Evolutionary conservation across 2,888 invertebrate genomes (phyloP).

Genomic region (Invenusta paracnida): DNA sequence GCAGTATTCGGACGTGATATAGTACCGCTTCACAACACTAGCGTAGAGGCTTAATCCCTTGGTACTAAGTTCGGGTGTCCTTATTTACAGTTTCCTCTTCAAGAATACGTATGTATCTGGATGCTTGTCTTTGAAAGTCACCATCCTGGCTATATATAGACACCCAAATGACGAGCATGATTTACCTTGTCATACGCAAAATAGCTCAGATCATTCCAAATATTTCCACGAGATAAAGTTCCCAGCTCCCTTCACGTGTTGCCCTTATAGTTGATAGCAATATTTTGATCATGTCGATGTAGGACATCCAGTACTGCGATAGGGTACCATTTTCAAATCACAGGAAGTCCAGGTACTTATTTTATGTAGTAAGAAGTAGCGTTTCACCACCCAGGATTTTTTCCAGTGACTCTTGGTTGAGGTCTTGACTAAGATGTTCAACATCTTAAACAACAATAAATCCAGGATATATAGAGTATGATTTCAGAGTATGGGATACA

Average conservation of each 20-base stretch:
- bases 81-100: conserved; percentile 45
- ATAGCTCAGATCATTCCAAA: conserved; percentile 47
- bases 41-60: conserved; percentile 30
- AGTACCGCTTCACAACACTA: conserved; percentile 44
- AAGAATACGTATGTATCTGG: conserved; percentile 44
- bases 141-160: conserved; percentile 46
- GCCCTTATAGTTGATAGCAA: conserved; percentile 46
- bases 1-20: conserved; percentile 25
- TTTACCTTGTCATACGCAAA: conserved; percentile 49
- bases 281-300: conserved; percentile 48
- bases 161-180: conserved; percentile 47
- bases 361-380: neutral
- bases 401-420: neutral
- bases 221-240: conserved; percentile 46
- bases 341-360: conserved; percentile 36
- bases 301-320: conserved; percentile 47
- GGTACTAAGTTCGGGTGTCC: conserved; percentile 47
- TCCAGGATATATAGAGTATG: too few species aligned
- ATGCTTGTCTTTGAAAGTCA: conserved; percentile 38
- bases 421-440: conserved; percentile 17
- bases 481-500: neutral
- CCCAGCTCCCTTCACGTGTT: conserved; percentile 46
- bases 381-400: conserved; percentile 21
- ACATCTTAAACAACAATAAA: too few species aligned
- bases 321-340: conserved; percentile 40